Evolutionary conservation across 2,113 vertebrate genomes (phyloP).

Genomic region (cat (Felis catus)): F.catus_Fca126_mat1.0 CM031413.1:141541501-141542000

Average conservation of each 20-base stretch:
- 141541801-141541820: neutral
- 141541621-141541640: neutral
- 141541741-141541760: neutral
- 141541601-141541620: slow-evolving; percentile 21
- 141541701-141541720: neutral
- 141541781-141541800: neutral
- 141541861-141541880: neutral
- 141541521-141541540: slow-evolving; percentile 18
- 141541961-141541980: neutral
- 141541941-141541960: neutral
- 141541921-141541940: neutral
- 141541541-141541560: neutral
- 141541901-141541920: neutral
- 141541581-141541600: neutral
- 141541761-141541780: neutral
- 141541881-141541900: neutral
- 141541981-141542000: neutral
- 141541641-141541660: neutral
- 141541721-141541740: slow-evolving; percentile 34
- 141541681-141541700: neutral
- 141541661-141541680: neutral
- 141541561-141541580: neutral
- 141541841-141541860: neutral
- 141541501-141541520: slow-evolving; percentile 42
- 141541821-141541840: neutral